Evolutionary conservation across 2,113 vertebrate genomes (phyloP), one percentile per base, ranked within the genome.

Genomic region (Corythaeola cristata): DNA sequence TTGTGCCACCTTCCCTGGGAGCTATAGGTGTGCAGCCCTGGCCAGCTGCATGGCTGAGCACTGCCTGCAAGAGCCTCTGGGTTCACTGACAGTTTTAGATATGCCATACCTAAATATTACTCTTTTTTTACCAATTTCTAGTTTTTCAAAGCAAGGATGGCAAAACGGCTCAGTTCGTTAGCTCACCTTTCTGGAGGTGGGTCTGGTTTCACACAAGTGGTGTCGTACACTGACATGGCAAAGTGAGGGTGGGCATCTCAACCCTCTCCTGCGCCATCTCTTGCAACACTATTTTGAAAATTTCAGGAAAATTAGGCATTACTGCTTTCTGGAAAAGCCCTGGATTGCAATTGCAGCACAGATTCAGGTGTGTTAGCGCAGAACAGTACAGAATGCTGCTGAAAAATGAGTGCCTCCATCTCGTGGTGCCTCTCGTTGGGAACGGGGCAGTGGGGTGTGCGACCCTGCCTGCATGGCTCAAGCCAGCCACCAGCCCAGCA

Each of bases 131-230:
- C 19, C 17, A 10, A 4, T 56, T 83, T 69, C 53, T 56, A 23
- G 2, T 24, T 79, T 95, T 93, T 45, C 20, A 59, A 75, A 71
- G 26, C 59, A 41, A 59, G 37, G 59, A 18, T 33, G 37, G n/a
- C n/a, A 60, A 59, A 76, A n/a, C 5, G 21, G 26, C 33, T 64
- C 0, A 0, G 15, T 37, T 74, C 0, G 0, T 63, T 28, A 41
- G 23, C 26, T 44, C 0, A 0, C 20, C 24, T 22, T 69, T 69
- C 50, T 30, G 45, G 39, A 58, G 19, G 23, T 14, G 15, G 44
- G 15, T 2, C 72, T 24, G 30, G 4, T 74, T 79, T 47, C 14
- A 15, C 27, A 24, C 6, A 18, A n/a, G 5, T 6, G 24, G 8
- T 50, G n/a, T 22, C 11, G 7, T 9, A 9, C 2, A 1, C 8